Conservation (phyloP, 2,888 invertebrate species). For the Pyrrhosoma nymphula region DNA sequence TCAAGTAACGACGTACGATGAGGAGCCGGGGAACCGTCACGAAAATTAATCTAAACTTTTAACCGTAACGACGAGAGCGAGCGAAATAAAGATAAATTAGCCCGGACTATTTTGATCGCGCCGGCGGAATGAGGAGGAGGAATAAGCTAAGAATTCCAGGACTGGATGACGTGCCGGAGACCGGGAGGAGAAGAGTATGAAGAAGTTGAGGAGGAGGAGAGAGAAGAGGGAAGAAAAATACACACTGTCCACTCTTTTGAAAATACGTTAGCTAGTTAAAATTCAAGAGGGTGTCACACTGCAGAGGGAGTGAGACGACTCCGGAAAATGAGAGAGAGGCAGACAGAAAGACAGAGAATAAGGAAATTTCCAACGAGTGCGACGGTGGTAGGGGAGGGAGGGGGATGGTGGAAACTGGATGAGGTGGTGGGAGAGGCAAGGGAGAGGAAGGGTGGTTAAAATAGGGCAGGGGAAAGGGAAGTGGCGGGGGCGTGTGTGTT, state of each 20-base stretch:
- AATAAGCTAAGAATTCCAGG: not conserved
- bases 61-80: not conserved
- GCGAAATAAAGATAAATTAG: not conserved
- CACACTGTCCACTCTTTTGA: constrained; percentile 15
- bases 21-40: not conserved
- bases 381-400: not conserved
- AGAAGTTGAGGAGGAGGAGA: not conserved
- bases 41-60: not conserved
- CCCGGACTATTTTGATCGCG: constrained; percentile 1
- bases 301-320: not conserved
- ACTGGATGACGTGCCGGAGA: not conserved
- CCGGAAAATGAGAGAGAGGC: not conserved
- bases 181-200: constrained; percentile 16
- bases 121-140: not conserved
- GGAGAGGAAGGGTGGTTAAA: not conserved
- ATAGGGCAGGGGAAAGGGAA: not conserved
- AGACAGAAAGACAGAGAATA: not conserved
- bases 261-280: constrained; percentile 24
- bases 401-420: not conserved
- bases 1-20: not conserved
- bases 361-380: constrained; percentile 26
- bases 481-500: not conserved
- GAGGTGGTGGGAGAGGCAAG: not conserved
- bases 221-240: not conserved
- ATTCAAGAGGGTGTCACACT: constrained; percentile 39